These are phyloP conservation scores for Escarpia spicata DNA, from an alignment of 2,888 invertebrate genomes.

Conservation along the genomic window DNA sequence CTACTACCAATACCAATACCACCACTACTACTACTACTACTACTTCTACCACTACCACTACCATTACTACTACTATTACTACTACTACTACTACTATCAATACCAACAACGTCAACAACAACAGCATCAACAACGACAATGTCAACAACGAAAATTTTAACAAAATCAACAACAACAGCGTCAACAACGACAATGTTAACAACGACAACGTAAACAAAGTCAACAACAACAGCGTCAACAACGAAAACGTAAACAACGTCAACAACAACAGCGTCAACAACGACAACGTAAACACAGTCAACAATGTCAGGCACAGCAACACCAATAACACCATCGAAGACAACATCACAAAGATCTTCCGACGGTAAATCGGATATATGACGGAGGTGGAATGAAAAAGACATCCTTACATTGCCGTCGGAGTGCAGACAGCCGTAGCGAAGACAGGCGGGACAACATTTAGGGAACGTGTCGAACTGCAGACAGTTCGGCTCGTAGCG, in stretches of 20 bases:
- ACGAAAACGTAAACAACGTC: background rate
- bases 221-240: background rate
- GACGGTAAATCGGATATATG: background rate
- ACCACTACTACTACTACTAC: no score
- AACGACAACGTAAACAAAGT: background rate
- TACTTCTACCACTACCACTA: no score
- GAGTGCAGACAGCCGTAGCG: conserved; percentile 36
- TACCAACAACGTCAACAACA: no score
- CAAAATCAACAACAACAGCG: no score
- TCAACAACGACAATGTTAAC: background rate
- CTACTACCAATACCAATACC: no score
- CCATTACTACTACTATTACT: no score
- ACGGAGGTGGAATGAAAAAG: background rate
- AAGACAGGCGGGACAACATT: conserved; percentile 36
- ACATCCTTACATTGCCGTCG: conserved; percentile 29
- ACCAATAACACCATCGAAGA: no score
- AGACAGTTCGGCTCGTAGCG: conserved; percentile 33
- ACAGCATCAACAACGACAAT: no score
- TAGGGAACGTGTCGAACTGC: conserved; percentile 27
- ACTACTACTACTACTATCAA: no score
- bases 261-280: background rate
- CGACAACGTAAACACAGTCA: no score
- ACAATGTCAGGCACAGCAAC: no score
- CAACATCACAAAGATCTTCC: background rate
- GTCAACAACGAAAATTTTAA: no score